Evolutionary conservation across 2,888 invertebrate species (phyloP), one percentile per base, ranked within the genome.

Genomic region (Polydrusus cervinus): DNA sequence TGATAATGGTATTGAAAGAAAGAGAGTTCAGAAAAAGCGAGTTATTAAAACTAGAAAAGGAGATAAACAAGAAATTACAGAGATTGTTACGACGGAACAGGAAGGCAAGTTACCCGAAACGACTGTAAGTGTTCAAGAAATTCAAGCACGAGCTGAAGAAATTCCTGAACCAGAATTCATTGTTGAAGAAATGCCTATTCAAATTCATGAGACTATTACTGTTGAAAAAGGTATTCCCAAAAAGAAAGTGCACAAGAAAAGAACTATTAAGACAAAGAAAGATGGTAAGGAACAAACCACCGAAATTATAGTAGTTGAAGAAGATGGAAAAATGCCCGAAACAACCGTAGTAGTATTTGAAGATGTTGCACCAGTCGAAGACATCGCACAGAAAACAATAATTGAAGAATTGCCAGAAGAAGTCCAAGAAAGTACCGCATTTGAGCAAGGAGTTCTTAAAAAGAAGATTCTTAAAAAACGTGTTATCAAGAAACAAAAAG

Each of bases 401-500:
- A 81, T 57, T 78, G 79, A 79, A 20, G 81, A 83, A 71, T 71
- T 81, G 16, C 84, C 82, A 16, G 82, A 82, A 80, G 78, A 82
- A 77, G 78, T 83, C 49, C 76, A 78, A 66, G 71, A 71, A 65
- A 65, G 55, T 40, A 82, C 81, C 72, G 73, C 75, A 0, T 65
- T 76, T 13, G 78, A 77, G 18, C 72, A 80, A 70, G 80, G 80
- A 30, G 79, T 81, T n/a, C 72, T 76, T 70, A 76, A 65, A 43
- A 81, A 73, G 76, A 82, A 80, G 49, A 84, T 85, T 38, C 82
- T 85, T 8, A 87, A 86, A 51, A 88, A 86, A 53, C 84, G 87
- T 43, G 78, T 84, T 0, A 86, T 88, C 62, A 88, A 84, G 67
- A 88, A 88, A 78, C 85, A 84, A 5, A 86, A 80, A 78, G 87